Evolutionary conservation across 2,888 invertebrate species (phyloP).

Genomic region (Caenorhabditis imperialis): DNA sequence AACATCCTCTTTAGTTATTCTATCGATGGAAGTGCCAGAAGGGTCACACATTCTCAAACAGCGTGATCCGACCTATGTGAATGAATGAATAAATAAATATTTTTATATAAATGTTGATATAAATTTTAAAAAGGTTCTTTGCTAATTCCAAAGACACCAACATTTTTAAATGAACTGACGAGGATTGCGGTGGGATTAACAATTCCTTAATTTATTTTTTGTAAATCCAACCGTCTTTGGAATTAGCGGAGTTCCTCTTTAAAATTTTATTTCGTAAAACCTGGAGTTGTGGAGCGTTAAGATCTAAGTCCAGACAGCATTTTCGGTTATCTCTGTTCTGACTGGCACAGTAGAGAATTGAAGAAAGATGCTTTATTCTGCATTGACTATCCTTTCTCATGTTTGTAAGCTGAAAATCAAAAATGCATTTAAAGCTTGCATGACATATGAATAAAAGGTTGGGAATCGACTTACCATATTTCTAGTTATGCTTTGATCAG

Average conservation of each 20-base stretch:
- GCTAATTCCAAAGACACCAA: too few species aligned
- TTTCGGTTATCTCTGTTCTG: constrained; percentile 76
- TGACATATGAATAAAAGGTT: too few species aligned
- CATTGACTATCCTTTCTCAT: constrained; percentile 68
- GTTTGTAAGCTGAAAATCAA: constrained; percentile 72
- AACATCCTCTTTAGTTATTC: constrained; percentile 74
- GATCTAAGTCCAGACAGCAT: constrained; percentile 73
- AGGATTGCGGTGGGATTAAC: too few species aligned
- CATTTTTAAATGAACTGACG: too few species aligned
- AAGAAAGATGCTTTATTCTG: constrained; percentile 72
- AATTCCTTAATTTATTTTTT: too few species aligned
- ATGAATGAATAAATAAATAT: neutral
- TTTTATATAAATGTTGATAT: neutral
- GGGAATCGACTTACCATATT: constrained; percentile 61
- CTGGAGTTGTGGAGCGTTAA: constrained; percentile 73
- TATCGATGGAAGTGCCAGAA: constrained; percentile 71
- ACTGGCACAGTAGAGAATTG: constrained; percentile 76
- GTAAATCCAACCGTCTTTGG: too few species aligned
- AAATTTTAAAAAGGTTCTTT: constrained; percentile 1
- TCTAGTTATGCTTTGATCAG: constrained; percentile 72
- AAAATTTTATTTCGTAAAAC: constrained; percentile 33
- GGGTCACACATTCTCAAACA: constrained; percentile 76
- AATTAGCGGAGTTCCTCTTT: too few species aligned
- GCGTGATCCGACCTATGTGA: constrained; percentile 72
- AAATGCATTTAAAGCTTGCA: too few species aligned